A percentile compares a stretch with the other conserved stretches of the same genome.
Conservation (phyloP, 2,888 invertebrate genomes). For the Ichneumoninae sp. region DNA sequence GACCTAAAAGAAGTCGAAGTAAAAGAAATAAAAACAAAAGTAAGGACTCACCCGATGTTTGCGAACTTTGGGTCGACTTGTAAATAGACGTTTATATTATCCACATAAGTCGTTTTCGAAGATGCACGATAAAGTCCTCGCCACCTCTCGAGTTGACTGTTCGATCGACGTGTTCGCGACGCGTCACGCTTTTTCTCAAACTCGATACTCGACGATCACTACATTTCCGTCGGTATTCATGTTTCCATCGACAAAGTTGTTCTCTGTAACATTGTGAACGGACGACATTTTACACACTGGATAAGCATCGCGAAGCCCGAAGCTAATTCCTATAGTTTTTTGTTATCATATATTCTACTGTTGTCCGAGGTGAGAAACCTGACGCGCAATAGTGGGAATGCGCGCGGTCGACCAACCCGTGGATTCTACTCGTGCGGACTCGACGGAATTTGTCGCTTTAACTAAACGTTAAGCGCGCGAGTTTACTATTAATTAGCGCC, state of each 20-base stretch:
- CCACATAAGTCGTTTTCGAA: constrained; percentile 6
- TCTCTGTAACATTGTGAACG: constrained; percentile 16
- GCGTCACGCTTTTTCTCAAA: constrained; percentile 4
- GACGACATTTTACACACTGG: neutral
- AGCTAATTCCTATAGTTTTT: neutral
- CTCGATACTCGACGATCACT: constrained; percentile 27
- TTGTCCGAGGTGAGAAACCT: neutral
- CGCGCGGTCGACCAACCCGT: neutral
- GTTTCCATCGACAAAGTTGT: neutral
- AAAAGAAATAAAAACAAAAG: neutral
- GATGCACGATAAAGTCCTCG: constrained; percentile 11
- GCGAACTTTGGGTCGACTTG: constrained; percentile 14
- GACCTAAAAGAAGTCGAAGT: neutral
- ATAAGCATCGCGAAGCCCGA: neutral
- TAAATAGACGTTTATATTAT: constrained; percentile 26
- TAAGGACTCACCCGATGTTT: constrained; percentile 49
- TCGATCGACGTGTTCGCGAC: neutral
- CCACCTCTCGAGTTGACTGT: neutral
- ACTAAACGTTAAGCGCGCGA: neutral
- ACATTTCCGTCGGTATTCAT: constrained; percentile 21
- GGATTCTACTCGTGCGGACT: neutral
- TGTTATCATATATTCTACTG: neutral
- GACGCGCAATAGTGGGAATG: constrained; percentile 8
- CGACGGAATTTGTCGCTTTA: neutral
- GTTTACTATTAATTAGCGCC: constrained; percentile 26